Evolutionary conservation across 2,888 invertebrate genomes (phyloP).

Genomic region (Camponotus fellah): DNA sequence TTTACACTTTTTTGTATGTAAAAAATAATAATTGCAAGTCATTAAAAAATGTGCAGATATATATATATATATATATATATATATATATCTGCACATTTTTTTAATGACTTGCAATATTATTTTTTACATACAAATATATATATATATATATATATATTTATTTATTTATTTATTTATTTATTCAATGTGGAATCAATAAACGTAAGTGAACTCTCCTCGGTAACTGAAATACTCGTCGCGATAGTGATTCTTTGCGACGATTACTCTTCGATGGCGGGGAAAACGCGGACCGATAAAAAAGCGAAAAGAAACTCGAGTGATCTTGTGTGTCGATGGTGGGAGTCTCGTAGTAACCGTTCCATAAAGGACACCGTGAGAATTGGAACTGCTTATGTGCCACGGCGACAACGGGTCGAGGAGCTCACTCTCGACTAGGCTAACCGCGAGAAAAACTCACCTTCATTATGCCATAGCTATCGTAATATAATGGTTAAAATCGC

Average conservation of each 20-base stretch:
- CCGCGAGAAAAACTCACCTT: constrained; percentile 83
- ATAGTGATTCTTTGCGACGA: constrained; percentile 58
- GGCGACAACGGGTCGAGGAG: constrained; percentile 70
- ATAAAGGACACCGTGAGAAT: constrained; percentile 85
- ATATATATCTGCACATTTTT: too few relatives aligned
- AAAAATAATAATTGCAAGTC: not conserved
- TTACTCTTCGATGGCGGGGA: constrained; percentile 53
- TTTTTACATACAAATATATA: too few relatives aligned
- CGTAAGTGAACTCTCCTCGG: not conserved
- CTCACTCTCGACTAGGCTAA: constrained; percentile 72
- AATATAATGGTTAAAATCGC: constrained; percentile 84
- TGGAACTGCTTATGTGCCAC: constrained; percentile 81
- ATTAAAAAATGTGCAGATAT: not conserved
- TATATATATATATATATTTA: too few relatives aligned
- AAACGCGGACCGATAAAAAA: constrained; percentile 58
- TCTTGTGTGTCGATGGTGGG: constrained; percentile 71
- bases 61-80: not conserved
- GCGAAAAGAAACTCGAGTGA: constrained; percentile 65
- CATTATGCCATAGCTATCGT: constrained; percentile 83
- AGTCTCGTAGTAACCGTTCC: constrained; percentile 75
- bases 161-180: not conserved
- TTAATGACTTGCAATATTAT: too few relatives aligned
- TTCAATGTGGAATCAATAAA: constrained; percentile 35
- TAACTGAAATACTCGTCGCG: constrained; percentile 63
- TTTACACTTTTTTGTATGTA: not conserved